Evolutionary conservation across 2,797 vertebrate species (phyloP), one percentile per base, ranked within the genome.

Genomic region (Acanthornis magna): DNA sequence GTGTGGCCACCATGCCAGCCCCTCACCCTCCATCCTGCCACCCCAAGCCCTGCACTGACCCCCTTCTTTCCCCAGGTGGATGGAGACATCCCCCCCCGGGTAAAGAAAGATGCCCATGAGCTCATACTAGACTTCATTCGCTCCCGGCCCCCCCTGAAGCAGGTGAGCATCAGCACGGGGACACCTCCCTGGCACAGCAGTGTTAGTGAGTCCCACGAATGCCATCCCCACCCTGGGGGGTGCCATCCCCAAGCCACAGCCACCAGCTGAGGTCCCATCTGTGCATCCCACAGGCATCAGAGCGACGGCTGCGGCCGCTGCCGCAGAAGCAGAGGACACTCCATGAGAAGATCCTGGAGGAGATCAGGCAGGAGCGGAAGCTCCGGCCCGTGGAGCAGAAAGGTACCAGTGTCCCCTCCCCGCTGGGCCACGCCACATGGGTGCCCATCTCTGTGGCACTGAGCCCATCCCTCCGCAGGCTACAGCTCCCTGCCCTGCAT

Each of bases 71-170:
- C 60, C 36, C 96, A 99, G 99, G 98, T 99, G 70, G 98, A 99
- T 0, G 99, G 99, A 25, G 98, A 99, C 91, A 99, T 99, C 79
- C 98, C 99, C 0, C 98, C 98, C 2, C 97, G 97, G 77, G 98
- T 99, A 81, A 99, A 99, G 97, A 99, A 98, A 85, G 98, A 98
- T 0, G 99, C 99, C 23, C 99, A 99, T 0, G 99, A 99, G 54
- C 95, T 99, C 67, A 99, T 99, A 32, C 97, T 99, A 16, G 99
- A 99, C 72, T 99, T 99, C 96, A 99, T 99, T 95, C 98, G 99
- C 83, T 99, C 99, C 5, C 98, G 99, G 82, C 99, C 99, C 8
- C 99, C 99, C 0, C 98, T 99, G 45, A 99, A 99, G 97, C 99
- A 99, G 91, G 99, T 99, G 90, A 43, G 63, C 30, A 36, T 8